Base-by-base conservation (phyloP, 2,888 invertebrate genomes). In the Pristionchus japonicus region DNA sequence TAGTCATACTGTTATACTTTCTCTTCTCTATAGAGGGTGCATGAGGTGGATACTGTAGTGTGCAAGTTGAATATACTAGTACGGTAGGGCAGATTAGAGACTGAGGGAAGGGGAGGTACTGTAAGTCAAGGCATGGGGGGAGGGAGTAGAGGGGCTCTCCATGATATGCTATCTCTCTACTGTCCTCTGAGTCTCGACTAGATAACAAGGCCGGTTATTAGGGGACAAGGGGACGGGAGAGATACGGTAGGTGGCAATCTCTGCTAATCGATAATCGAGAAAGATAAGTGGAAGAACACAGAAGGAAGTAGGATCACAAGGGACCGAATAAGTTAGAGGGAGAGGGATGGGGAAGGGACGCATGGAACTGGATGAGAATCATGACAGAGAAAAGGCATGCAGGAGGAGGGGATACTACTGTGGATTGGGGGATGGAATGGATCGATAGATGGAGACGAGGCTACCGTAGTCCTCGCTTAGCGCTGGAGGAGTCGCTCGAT, bases 401-500 rank as follows among this genome's bases (percentile, higher is more conserved):
- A 23, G 17, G 7, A 11, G 9, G 43, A 23, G 20, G n/a, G n/a
- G n/a, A n/a, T 17, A 77, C 43, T 23, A 40, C n/a, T 15, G 17
- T 6, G 3, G 77, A n/a, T 43, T n/a, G n/a, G 40, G 34, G 40
- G 43, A 23, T 43, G 77, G 77, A 77, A 77, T 77, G 77, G n/a
- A 77, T 40, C 13, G 13, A 20, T 20, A 4, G 67, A 77, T 40
- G 43, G 49, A 31, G 31, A 43, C n/a, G n/a, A n/a, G n/a, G n/a
- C n/a, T 40, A 61, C 84, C 37, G 84, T 83, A 83, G 17, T 37
- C 37, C 27, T 67, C 11, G 43, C 15, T 57, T 20, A 67, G 37
- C 47, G 80, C 88, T 91, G 92, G 89, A 99, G 96, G 95, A 99
- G 96, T 96, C 98, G 96, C 95, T 99, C 98, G 94, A 99, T 97